phyloP scores from a whole-genome alignment of 2,888 invertebrate species.

The Noctua janthe region DNA sequence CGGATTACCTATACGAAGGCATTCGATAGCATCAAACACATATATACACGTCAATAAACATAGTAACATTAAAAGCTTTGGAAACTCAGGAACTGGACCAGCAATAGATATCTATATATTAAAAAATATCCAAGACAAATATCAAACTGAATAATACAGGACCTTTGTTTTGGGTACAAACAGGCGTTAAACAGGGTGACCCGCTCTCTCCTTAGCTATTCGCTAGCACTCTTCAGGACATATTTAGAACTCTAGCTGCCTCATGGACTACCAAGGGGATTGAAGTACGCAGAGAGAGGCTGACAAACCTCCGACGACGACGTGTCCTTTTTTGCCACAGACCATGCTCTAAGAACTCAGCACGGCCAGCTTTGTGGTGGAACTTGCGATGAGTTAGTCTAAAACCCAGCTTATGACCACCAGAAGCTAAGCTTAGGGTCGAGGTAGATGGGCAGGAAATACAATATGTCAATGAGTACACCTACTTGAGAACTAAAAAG shows the following conservation, averaged over 20 bases:
- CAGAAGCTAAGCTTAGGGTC: not conserved
- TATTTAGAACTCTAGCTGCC: not conserved
- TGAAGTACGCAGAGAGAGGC: not conserved
- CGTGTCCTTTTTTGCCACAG: not conserved
- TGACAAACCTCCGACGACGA: not conserved
- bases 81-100: not conserved
- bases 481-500: no score
- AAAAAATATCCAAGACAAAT: not conserved
- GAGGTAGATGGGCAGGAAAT: not conserved
- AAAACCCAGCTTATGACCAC: not conserved
- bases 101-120: not conserved
- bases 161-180: not conserved
- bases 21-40: not conserved
- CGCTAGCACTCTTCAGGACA: not conserved
- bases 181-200: not conserved
- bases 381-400: not conserved
- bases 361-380: not conserved
- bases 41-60: no score
- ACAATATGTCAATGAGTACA: not conserved
- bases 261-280: not conserved
- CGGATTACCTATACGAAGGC: not conserved
- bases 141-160: not conserved
- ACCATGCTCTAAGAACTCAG: not conserved
- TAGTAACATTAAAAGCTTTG: not conserved
- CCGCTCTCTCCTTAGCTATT: not conserved